Base-by-base conservation (phyloP, 2,113 vertebrate species). In the Chaetodon auriga region DNA sequence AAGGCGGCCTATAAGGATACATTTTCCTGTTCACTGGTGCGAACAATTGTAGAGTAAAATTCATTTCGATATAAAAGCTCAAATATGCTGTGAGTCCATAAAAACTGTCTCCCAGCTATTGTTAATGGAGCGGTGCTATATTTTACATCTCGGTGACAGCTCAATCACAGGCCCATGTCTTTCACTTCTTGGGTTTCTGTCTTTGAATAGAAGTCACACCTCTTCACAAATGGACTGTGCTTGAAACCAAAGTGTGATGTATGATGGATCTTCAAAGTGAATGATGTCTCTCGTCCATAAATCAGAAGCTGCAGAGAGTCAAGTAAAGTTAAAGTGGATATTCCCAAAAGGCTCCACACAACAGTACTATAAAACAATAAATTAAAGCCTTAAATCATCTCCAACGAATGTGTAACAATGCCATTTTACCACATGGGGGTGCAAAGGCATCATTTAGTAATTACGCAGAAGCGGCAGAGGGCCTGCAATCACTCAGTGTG, bases 1-100 rank as follows among this genome's bases (percentile, higher is more conserved):
- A 80, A 80, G 68, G 57, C 53, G 18, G 73, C 61, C 65, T 65
- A 54, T 73, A 25, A 82, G 64, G 61, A 85, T 23, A 82, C 30
- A 89, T 90, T 89, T 90, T 90, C 83, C 74, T 87, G 85, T 83
- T 90, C 90, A 81, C n/a, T 87, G 88, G 68, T 69, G 82, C 61
- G 66, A 85, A 77, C 80, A 81, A 84, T 76, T 87, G 49, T 61
- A 35, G 65, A 78, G 61, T 79, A 70, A 89, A 87, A 81, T 82
- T 82, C 18, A 74, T 87, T 87, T 82, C 2, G n/a, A 53, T 78
- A 61, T 74, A 43, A 88, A 87, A 85, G 61, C 81, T 87, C 45
- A 72, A 84, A 81, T 82, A 78, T 19, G 69, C 62, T n/a, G 45
- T 30, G 35, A 60, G 66, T 82, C 85, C 61, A 86, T 83, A 71